A percentile compares a stretch with the other conserved stretches of the same genome.
Conservation (phyloP, 2,797 vertebrate genomes). For the Dromococcyx pavoninus region DNA sequence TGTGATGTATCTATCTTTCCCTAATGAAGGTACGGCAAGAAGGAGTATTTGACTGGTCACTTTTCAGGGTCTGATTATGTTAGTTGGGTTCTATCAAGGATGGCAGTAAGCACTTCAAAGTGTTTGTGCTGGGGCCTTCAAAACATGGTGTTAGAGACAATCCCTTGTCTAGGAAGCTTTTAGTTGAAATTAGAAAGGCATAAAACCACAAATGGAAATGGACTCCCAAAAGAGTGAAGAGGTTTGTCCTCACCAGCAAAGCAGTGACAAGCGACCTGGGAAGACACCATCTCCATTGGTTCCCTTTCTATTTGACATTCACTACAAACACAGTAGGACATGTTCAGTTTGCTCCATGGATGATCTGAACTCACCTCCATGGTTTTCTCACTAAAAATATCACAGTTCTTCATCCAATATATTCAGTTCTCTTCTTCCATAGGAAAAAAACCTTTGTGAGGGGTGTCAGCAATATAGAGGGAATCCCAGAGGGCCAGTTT, state of each 20-base stretch:
- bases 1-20: background rate
- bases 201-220: background rate
- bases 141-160: background rate
- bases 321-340: background rate
- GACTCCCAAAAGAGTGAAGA: background rate
- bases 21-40: background rate
- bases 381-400: background rate
- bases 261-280: background rate
- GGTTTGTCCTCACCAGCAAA: background rate
- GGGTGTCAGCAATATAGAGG: background rate
- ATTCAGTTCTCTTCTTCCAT: background rate
- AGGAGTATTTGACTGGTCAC: background rate
- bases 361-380: background rate
- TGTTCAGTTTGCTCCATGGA: background rate
- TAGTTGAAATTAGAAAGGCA: background rate
- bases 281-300: background rate
- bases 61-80: background rate
- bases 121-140: background rate
- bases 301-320: background rate
- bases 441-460: background rate
- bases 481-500: background rate
- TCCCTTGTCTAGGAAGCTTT: background rate
- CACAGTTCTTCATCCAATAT: background rate
- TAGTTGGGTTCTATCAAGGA: background rate
- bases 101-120: background rate